These are phyloP conservation scores for Yponomeuta evonymella DNA, from an alignment of 2,888 invertebrate species.

Conservation along the genomic window DNA sequence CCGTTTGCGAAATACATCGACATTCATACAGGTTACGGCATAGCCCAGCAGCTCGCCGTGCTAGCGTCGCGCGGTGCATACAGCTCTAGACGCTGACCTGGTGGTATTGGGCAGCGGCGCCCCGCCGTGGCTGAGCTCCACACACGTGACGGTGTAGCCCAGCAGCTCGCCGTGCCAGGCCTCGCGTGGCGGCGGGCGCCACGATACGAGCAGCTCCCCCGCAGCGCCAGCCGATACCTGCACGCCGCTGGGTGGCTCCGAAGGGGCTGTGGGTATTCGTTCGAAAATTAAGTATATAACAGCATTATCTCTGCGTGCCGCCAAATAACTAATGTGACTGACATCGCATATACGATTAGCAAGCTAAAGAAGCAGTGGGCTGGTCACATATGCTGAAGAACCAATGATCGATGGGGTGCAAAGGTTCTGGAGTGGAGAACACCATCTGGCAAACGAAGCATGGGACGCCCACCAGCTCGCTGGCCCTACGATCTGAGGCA, in stretches of 20 bases:
- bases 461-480: too few relatives aligned
- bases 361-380: too few relatives aligned
- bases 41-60: neutral
- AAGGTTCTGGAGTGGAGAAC: too few relatives aligned
- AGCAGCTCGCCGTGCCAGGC: constrained; percentile 85
- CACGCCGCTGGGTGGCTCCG: constrained; percentile 81
- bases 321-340: too few relatives aligned
- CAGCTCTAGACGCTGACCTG: constrained; percentile 34
- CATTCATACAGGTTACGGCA: too few relatives aligned
- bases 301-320: neutral
- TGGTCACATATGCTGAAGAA: too few relatives aligned
- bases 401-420: too few relatives aligned
- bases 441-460: too few relatives aligned
- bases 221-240: constrained; percentile 81
- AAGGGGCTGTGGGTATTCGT: constrained; percentile 69
- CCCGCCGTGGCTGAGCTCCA: constrained; percentile 74
- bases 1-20: too few relatives aligned
- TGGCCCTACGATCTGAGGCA: too few relatives aligned
- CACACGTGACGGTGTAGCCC: constrained; percentile 84
- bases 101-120: constrained; percentile 47
- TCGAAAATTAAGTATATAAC: neutral
- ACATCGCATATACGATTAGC: too few relatives aligned
- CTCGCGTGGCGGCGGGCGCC: constrained; percentile 84
- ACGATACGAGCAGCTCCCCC: constrained; percentile 82
- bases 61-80: too few relatives aligned